A percentile compares a stretch with the other conserved stretches of the same genome.
Conservation (phyloP, 1,140 invertebrate genomes). For the Bombus consobrinus region DNA sequence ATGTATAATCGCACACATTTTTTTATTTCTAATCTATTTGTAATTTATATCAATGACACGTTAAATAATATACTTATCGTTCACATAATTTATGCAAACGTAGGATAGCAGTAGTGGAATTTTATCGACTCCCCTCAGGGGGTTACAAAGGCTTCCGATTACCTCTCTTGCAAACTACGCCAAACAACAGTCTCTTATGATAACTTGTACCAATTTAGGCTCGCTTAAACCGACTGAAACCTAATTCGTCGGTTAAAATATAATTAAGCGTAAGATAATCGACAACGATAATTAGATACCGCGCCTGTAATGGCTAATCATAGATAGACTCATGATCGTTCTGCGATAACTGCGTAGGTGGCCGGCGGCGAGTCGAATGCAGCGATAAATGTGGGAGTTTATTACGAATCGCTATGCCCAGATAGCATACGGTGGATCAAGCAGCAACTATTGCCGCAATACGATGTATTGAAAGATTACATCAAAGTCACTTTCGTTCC, state of each 20-base stretch:
- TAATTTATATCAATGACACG: no score
- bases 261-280: background rate
- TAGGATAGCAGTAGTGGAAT: no score
- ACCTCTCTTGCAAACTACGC: no score
- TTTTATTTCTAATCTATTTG: no score
- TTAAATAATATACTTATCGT: no score
- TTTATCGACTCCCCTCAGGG: no score
- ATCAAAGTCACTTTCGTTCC: conserved; percentile 78
- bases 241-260: background rate
- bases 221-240: fast-evolving
- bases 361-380: background rate
- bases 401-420: conserved; percentile 92
- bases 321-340: background rate
- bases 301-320: background rate
- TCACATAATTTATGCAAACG: no score
- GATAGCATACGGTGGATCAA: conserved; percentile 89
- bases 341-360: conserved; percentile 27
- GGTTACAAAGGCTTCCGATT: no score
- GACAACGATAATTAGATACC: background rate
- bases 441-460: conserved; percentile 78
- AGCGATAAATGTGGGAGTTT: conserved; percentile 81
- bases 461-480: conserved; percentile 64
- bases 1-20: no score
- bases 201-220: no score
- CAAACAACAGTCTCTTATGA: no score